Conservation (phyloP, 2,888 invertebrate genomes). For the Drosophila mimetica region DNA sequence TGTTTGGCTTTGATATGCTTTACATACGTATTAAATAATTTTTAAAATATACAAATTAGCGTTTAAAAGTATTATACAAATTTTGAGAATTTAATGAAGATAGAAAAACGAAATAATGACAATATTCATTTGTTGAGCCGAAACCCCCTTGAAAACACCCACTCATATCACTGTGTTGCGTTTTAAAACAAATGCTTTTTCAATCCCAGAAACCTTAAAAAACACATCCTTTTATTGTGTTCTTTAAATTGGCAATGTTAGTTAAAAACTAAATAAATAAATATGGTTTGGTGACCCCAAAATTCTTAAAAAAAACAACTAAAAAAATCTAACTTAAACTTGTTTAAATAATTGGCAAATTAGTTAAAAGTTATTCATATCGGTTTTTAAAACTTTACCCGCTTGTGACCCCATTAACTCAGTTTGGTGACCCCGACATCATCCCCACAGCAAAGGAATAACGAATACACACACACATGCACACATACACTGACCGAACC, state of each 20-base stretch:
- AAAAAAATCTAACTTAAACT: not conserved
- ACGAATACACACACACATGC: conserved; percentile 17
- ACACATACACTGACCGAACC: conserved; percentile 29
- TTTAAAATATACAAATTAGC: conserved; percentile 32
- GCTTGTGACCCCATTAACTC: not conserved
- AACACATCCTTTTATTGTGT: not conserved
- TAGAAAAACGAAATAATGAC: conserved; percentile 23
- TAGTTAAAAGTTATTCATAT: not conserved
- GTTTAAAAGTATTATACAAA: conserved; percentile 46
- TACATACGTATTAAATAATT: conserved; percentile 33
- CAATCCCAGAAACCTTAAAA: too few species aligned
- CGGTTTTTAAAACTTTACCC: not conserved
- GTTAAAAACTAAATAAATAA: not conserved
- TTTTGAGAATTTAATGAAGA: conserved; percentile 53
- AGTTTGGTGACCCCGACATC: not conserved
- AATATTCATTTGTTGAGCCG: conserved; percentile 37
- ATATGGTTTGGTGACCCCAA: not conserved
- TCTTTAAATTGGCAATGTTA: not conserved
- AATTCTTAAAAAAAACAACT: not conserved
- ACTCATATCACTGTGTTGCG: conserved; percentile 29
- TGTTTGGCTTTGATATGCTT: conserved; percentile 18
- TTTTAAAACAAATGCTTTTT: too few species aligned
- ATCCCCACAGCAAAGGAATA: conserved; percentile 5
- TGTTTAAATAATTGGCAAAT: not conserved
- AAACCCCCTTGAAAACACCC: conserved; percentile 16